These are phyloP conservation scores for Ophonus ardosiacus DNA, from an alignment of 2,888 invertebrate species.

Conservation along the genomic window DNA sequence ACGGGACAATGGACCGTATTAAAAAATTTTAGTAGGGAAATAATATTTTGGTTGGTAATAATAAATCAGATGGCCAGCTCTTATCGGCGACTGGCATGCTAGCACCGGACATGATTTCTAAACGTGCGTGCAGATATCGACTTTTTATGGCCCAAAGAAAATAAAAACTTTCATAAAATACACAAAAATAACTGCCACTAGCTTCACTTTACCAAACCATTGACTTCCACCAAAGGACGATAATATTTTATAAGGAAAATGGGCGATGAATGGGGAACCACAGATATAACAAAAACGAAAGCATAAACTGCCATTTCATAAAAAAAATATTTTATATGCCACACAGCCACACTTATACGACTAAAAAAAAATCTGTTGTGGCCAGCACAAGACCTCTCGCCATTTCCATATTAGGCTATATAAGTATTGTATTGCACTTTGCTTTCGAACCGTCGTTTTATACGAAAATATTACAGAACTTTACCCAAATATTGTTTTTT, in stretches of 20 bases:
- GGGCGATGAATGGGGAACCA: background rate
- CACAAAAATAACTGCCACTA: constrained; percentile 48
- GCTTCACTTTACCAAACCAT: constrained; percentile 39
- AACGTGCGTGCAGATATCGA: constrained; percentile 62
- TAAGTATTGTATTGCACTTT: too few relatives aligned
- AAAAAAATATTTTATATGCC: too few relatives aligned
- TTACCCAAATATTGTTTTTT: too few relatives aligned
- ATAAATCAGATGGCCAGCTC: constrained; percentile 61
- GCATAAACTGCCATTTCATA: too few relatives aligned
- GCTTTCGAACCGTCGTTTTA: too few relatives aligned
- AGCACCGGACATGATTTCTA: constrained; percentile 56
- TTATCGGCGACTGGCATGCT: constrained; percentile 57
- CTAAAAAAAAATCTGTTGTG: too few relatives aligned
- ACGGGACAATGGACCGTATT: constrained; percentile 40
- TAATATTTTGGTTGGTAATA: constrained; percentile 60
- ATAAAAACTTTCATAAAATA: constrained; percentile 61
- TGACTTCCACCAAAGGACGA: background rate
- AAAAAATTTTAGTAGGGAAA: constrained; percentile 55
- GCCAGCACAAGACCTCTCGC: too few relatives aligned
- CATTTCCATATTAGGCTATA: too few relatives aligned
- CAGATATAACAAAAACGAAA: too few relatives aligned
- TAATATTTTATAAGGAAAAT: background rate
- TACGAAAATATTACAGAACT: too few relatives aligned
- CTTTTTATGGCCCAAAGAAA: constrained; percentile 55
- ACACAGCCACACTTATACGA: too few relatives aligned